These are phyloP conservation scores for Spatulosminthurus flaviceps DNA, from an alignment of 2,888 invertebrate genomes.

Conservation along the genomic window DNA sequence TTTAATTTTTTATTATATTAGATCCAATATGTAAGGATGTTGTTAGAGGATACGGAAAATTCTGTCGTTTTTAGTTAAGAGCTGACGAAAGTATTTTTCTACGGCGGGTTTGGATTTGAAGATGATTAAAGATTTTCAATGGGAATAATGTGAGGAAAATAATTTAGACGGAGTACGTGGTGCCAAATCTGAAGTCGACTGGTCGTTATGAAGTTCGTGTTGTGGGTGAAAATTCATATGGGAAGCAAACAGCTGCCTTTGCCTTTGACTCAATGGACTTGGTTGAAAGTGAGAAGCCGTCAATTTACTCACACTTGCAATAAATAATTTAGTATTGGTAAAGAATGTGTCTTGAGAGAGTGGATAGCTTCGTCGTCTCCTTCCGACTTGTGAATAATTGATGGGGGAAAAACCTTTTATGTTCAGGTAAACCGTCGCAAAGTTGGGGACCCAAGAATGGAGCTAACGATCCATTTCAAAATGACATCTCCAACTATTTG, in stretches of 20 bases:
- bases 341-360: constrained; percentile 9
- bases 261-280: constrained; percentile 38
- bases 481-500: constrained; percentile 44
- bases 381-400: constrained; percentile 30
- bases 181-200: constrained; percentile 43
- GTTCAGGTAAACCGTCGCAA: constrained; percentile 40
- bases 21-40: not conserved
- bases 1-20: not conserved
- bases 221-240: constrained; percentile 37
- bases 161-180: constrained; percentile 40
- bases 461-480: constrained; percentile 41
- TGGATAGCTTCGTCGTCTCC: not conserved
- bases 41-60: not conserved
- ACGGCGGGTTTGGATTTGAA: too few relatives aligned
- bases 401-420: constrained; percentile 1
- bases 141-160: not conserved
- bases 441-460: constrained; percentile 39
- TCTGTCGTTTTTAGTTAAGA: too few relatives aligned
- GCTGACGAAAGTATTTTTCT: too few relatives aligned
- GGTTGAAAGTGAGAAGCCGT: constrained; percentile 41
- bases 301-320: constrained; percentile 11
- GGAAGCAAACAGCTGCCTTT: constrained; percentile 43
- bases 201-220: constrained; percentile 42
- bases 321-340: constrained; percentile 23
- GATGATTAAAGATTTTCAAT: too few relatives aligned